Percentiles rank a stretch among this genome's conserved stretches.
phyloP scores from a whole-genome alignment of 2,888 invertebrate species.

The Noctua janthe region DNA sequence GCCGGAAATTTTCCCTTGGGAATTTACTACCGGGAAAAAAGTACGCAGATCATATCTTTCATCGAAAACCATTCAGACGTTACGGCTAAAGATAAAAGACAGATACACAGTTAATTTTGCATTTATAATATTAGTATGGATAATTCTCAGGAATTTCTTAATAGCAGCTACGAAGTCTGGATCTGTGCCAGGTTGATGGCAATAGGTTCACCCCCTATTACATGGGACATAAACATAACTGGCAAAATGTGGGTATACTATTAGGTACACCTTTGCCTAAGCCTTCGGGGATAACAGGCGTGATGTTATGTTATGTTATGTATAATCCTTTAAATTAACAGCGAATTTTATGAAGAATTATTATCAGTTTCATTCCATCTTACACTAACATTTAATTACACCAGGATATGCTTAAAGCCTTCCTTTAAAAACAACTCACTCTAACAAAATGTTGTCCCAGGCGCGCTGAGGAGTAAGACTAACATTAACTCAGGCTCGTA shows the following conservation, averaged over 20 bases:
- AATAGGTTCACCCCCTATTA: background rate
- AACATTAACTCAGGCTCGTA: conserved; percentile 36
- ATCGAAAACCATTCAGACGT: background rate
- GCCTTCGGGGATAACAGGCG: background rate
- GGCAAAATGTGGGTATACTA: too few relatives aligned
- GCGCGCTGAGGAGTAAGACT: conserved; percentile 13
- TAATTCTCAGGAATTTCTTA: background rate
- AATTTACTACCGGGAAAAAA: background rate
- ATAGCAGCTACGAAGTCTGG: background rate
- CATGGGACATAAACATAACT: background rate
- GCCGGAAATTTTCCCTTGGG: background rate
- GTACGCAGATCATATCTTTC: background rate
- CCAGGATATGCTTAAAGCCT: background rate
- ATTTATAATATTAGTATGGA: background rate
- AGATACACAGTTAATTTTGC: background rate
- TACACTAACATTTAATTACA: background rate
- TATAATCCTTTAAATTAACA: background rate
- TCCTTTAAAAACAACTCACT: conserved; percentile 20
- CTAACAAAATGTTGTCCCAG: conserved; percentile 43
- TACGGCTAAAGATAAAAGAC: background rate
- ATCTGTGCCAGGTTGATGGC: background rate
- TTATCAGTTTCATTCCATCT: background rate
- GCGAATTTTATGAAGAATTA: background rate
- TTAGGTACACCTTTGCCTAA: too few relatives aligned
- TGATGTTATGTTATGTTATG: background rate